These are phyloP conservation scores for Nomada goodeniana DNA, from an alignment of 2,888 invertebrate species.

Conservation along the genomic window DNA sequence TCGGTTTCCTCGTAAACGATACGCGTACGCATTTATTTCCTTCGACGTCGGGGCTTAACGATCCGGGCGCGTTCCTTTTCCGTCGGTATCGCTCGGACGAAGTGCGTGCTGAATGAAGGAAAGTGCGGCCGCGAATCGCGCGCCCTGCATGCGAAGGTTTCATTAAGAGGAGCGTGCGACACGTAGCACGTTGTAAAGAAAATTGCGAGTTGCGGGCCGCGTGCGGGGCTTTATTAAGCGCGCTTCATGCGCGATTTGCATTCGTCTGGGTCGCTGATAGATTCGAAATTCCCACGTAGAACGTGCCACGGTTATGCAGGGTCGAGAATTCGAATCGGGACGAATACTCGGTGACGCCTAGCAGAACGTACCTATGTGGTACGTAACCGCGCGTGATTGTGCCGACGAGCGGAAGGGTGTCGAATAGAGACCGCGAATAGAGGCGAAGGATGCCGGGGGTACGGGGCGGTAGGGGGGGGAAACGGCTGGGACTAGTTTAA, in stretches of 20 bases:
- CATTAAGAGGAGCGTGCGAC: slow-evolving; percentile 65
- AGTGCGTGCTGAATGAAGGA: slow-evolving; percentile 37
- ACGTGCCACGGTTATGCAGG: slow-evolving; percentile 71
- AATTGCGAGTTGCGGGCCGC: slow-evolving; percentile 74
- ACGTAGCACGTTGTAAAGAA: slow-evolving; percentile 69
- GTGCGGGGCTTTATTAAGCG: slow-evolving; percentile 74
- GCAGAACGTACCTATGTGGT: slow-evolving; percentile 42
- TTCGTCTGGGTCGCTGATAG: slow-evolving; percentile 75
- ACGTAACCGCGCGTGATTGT: slow-evolving; percentile 63
- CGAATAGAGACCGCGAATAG: slow-evolving; percentile 40
- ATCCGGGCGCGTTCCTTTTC: slow-evolving; percentile 10
- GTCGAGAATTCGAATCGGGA: slow-evolving; percentile 69
- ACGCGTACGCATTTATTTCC: background rate
- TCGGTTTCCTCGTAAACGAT: background rate
- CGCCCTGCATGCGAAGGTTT: slow-evolving; percentile 62
- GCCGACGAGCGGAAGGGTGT: slow-evolving; percentile 24
- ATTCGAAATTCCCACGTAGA: slow-evolving; percentile 75
- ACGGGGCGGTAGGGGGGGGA: slow-evolving; percentile 16
- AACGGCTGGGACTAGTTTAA: background rate
- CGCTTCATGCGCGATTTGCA: slow-evolving; percentile 76
- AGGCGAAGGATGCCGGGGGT: slow-evolving; percentile 18
- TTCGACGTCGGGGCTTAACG: slow-evolving; percentile 30
- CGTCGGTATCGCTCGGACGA: slow-evolving; percentile 12
- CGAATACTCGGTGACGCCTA: slow-evolving; percentile 61
- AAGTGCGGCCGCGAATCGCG: slow-evolving; percentile 42